Evolutionary conservation across 2,113 vertebrate genomes (phyloP).

Genomic region (Ariopsis seemanni): DNA sequence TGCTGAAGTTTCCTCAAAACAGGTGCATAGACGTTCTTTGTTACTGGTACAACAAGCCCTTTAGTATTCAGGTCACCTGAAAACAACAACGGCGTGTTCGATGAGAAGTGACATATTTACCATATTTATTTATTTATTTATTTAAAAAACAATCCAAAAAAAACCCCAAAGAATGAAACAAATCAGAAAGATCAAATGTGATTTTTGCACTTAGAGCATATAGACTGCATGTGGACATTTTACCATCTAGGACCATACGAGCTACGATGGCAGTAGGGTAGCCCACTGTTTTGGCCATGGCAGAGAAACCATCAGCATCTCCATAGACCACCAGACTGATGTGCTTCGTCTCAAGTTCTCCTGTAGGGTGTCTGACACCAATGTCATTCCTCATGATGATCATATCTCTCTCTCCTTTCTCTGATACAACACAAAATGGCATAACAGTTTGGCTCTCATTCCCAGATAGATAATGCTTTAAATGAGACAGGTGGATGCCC

Average conservation of each 20-base stretch:
- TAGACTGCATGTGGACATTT: slow-evolving; percentile 58
- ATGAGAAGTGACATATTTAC: neutral
- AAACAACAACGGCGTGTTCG: slow-evolving; percentile 17
- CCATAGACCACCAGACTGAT: slow-evolving; percentile 91
- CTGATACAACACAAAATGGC: slow-evolving; percentile 61
- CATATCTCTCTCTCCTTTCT: slow-evolving; percentile 87
- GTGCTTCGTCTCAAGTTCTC: slow-evolving; percentile 89
- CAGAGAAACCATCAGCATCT: slow-evolving; percentile 85
- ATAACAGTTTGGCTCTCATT: neutral
- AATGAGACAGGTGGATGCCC: neutral
- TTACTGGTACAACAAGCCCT: slow-evolving; percentile 86
- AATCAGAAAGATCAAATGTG: neutral
- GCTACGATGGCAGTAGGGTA: slow-evolving; percentile 89
- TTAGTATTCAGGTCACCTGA: slow-evolving; percentile 87
- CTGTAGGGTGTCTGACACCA: slow-evolving; percentile 87
- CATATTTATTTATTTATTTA: neutral
- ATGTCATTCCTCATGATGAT: slow-evolving; percentile 89
- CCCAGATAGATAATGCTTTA: neutral
- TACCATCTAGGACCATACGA: slow-evolving; percentile 92
- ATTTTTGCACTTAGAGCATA: neutral
- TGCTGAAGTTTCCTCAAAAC: slow-evolving; percentile 80
- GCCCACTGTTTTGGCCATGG: slow-evolving; percentile 97
- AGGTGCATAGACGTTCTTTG: slow-evolving; percentile 84
- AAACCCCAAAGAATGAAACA: neutral
- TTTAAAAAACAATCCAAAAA: too few relatives aligned